Base-by-base conservation (phyloP, 2,113 vertebrate genomes). In the Nanger granti region DNA sequence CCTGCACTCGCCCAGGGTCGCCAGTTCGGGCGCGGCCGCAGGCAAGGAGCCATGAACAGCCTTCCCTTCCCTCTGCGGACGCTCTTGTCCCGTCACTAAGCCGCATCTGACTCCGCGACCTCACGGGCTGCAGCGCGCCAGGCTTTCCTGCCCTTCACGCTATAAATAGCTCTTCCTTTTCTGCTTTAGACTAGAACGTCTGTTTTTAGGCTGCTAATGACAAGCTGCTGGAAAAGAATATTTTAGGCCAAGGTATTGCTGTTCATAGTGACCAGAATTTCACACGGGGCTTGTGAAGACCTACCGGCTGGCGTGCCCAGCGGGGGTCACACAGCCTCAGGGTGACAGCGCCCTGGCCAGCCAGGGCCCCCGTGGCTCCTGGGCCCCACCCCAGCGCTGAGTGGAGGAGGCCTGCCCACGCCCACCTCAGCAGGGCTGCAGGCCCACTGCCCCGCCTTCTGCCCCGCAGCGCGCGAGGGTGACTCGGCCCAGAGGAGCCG, bases 261-360 rank as follows among this genome's bases (percentile, higher is more conserved):
- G 52, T 29, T 55, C 12, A 18, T 0, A 37, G 31, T 11, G 9
- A 86, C 62, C 28, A 8, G 34, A 83, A 89, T 13, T 69, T 29
- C 24, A 15, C 26, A 22, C 2, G 10, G 54, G 29, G 49, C 12
- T 0, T 44, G 22, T 29, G 13, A 26, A 41, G 57, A 31, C 80
- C 62, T 9, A 11, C 60, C 8, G 0, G 73, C 54, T 2, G 0
- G 84, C 2, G 2, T 29, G 54, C 37, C 0, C 0, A 7, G 24
- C 0, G 8, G 13, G 84, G 54, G 14, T 15, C 22, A n/a, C 1
- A 0, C 66, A 41, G 88, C 20, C n/a, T 44, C n/a, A 6, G 3
- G 55, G 85, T 1, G 37, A 44, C 37, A 15, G 13, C 1, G 14
- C 7, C 3, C n/a, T 59, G 6, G 52, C n/a, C 73, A 37, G 60